Conservation (phyloP, 2,888 invertebrate species). For the Scrobipalpa costella region DNA sequence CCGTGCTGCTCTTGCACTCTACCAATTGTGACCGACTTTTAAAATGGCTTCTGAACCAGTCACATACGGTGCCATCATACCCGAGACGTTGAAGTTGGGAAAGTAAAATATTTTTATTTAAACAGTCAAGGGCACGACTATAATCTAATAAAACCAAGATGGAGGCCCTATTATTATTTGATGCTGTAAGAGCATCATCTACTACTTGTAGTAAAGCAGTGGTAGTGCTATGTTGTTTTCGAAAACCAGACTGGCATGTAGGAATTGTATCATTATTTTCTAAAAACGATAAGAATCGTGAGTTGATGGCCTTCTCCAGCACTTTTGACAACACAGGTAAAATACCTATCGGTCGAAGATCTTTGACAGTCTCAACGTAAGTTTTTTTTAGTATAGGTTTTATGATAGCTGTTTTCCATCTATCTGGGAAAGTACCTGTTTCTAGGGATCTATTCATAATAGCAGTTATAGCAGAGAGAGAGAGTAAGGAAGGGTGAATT, state of each 20-base stretch:
- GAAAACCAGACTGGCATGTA: constrained; percentile 29
- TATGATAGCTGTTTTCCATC: constrained; percentile 40
- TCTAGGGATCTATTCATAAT: constrained; percentile 32
- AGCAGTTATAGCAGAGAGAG: constrained; percentile 29
- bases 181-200: constrained; percentile 30
- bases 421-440: constrained; percentile 31
- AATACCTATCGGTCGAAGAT: constrained; percentile 41
- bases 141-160: too few relatives aligned
- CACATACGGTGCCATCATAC: constrained; percentile 20
- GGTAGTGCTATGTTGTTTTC: constrained; percentile 28
- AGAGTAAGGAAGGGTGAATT: constrained; percentile 27
- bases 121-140: constrained; percentile 29
- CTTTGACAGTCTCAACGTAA: constrained; percentile 28
- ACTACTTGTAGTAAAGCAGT: constrained; percentile 30
- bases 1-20: background rate
- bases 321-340: too few relatives aligned
- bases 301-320: too few relatives aligned
- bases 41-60: constrained; percentile 31
- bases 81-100: constrained; percentile 27
- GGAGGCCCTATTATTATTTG: constrained; percentile 25
- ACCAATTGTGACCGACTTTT: constrained; percentile 25
- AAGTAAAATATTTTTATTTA: constrained; percentile 23
- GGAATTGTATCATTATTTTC: constrained; percentile 30
- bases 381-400: constrained; percentile 38
- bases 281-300: too few relatives aligned